A percentile compares a stretch with the other conserved stretches of the same genome.
phyloP scores from a whole-genome alignment of 2,113 vertebrate genomes.

The Junco hyemalis region DNA sequence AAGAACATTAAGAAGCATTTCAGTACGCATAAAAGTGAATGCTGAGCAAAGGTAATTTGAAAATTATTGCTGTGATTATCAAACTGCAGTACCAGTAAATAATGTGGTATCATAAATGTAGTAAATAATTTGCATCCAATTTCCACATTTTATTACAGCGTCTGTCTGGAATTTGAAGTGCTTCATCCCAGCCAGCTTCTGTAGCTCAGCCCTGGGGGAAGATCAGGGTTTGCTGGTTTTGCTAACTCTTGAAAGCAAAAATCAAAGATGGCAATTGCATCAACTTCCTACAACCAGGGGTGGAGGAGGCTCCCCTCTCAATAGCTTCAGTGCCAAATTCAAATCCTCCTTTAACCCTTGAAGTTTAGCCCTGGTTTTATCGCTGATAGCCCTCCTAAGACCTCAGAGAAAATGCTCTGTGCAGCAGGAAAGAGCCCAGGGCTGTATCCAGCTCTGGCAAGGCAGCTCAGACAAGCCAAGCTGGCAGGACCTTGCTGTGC shows the following conservation, averaged over 20 bases:
- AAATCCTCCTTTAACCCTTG: background rate
- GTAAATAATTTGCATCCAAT: conserved; percentile 37
- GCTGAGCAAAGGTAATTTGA: conserved; percentile 30
- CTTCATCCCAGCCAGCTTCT: background rate
- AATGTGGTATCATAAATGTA: background rate
- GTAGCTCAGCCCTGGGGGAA: background rate
- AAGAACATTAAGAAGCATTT: background rate
- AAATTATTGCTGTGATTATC: conserved; percentile 35
- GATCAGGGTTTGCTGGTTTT: background rate
- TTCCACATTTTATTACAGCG: background rate
- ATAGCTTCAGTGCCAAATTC: background rate
- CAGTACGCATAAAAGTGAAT: background rate
- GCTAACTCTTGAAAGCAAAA: background rate
- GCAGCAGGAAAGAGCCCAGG: background rate
- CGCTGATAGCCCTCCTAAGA: background rate
- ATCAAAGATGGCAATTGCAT: background rate
- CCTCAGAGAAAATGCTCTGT: background rate
- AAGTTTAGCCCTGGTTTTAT: background rate
- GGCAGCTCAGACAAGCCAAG: background rate
- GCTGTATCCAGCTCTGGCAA: background rate
- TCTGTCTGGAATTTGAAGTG: conserved; percentile 16
- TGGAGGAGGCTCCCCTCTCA: background rate
- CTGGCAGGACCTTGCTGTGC: background rate
- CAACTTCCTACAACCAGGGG: background rate
- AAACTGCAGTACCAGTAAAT: conserved; percentile 29